phyloP scores from a whole-genome alignment of 2,113 vertebrate genomes.

The Mus musculus region GRCm39 chr5:14528501-14529000 shows the following conservation, averaged over 20 bases:
- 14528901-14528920: neutral
- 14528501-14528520: neutral
- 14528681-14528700: neutral
- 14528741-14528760: neutral
- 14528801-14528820: neutral
- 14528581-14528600: neutral
- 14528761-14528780: neutral
- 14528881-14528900: neutral
- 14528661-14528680: neutral
- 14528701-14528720: neutral
- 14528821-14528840: neutral
- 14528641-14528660: neutral
- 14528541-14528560: neutral
- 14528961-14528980: neutral
- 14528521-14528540: neutral
- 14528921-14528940: neutral
- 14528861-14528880: too few relatives aligned
- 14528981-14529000: neutral
- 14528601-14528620: slow-evolving; percentile 1
- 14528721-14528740: neutral
- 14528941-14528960: neutral
- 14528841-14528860: neutral
- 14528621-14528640: neutral
- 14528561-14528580: neutral
- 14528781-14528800: neutral